Conservation (phyloP, 2,888 invertebrate species). For the Pediacus dermestoides region DNA sequence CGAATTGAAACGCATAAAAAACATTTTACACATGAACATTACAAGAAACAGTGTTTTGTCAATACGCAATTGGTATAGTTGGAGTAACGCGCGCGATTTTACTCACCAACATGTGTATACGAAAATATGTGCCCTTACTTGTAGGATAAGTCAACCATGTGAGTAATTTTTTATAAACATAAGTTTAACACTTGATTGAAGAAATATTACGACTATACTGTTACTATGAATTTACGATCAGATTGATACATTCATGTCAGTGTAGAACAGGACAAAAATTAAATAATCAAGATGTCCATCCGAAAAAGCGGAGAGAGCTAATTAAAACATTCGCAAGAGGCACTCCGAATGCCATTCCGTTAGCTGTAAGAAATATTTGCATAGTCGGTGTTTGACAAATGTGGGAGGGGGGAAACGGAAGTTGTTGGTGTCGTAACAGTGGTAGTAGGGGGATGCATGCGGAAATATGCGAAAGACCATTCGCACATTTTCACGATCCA, state of each 20-base stretch:
- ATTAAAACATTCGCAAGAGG: slow-evolving; percentile 31
- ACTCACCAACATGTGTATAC: no score
- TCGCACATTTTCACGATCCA: slow-evolving; percentile 37
- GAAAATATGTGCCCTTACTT: no score
- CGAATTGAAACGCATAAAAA: slow-evolving; percentile 42
- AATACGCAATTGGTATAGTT: slow-evolving; percentile 5
- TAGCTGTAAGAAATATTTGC: slow-evolving; percentile 36
- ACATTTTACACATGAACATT: slow-evolving; percentile 47
- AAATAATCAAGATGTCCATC: no score
- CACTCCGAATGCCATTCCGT: slow-evolving; percentile 34
- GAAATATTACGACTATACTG: no score
- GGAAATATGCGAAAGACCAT: slow-evolving; percentile 37
- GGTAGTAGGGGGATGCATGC: slow-evolving; percentile 29
- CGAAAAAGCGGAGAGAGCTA: slow-evolving; percentile 25
- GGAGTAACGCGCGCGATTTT: no score
- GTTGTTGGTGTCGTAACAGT: slow-evolving; percentile 22
- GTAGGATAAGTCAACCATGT: no score
- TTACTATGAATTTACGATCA: no score
- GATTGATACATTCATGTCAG: no score
- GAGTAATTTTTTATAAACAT: no score
- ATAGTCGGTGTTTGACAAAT: slow-evolving; percentile 29
- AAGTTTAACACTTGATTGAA: no score
- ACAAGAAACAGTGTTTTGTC: slow-evolving; percentile 25
- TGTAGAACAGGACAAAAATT: no score
- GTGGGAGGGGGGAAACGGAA: slow-evolving; percentile 16